These are phyloP conservation scores for Trilocha varians DNA, from an alignment of 2,888 invertebrate species.

Conservation along the genomic window DNA sequence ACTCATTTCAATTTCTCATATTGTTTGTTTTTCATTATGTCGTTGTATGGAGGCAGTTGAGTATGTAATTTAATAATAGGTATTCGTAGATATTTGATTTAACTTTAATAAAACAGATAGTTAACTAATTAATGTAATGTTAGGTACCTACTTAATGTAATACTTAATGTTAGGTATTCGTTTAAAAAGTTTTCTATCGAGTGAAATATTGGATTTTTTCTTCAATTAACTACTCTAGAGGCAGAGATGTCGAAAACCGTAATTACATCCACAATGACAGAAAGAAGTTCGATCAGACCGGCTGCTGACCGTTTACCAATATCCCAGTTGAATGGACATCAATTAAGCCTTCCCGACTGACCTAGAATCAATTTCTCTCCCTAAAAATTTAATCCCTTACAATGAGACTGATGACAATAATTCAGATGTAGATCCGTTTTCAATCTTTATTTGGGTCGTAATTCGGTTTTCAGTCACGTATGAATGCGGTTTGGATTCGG, in stretches of 20 bases:
- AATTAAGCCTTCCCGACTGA: conserved; percentile 45
- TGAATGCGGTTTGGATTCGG: neutral
- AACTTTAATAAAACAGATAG: no score
- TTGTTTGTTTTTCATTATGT: no score
- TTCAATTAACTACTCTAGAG: conserved; percentile 9
- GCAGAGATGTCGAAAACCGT: conserved; percentile 10
- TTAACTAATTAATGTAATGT: no score
- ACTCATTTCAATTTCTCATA: no score
- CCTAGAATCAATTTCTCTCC: conserved; percentile 38
- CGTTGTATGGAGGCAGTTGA: no score
- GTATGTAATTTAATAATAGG: no score
- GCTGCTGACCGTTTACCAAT: conserved; percentile 46
- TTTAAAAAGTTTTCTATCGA: neutral
- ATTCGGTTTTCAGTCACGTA: conserved; percentile 14
- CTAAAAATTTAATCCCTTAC: conserved; percentile 35
- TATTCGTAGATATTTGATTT: no score
- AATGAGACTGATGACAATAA: conserved; percentile 39
- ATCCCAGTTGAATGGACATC: conserved; percentile 52
- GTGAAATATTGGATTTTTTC: neutral
- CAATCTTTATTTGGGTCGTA: conserved; percentile 10
- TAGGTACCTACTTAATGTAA: no score
- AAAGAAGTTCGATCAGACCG: conserved; percentile 35
- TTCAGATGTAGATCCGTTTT: conserved; percentile 39
- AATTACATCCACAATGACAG: conserved; percentile 30
- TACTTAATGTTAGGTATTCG: no score